Conservation (phyloP, 2,888 invertebrate species). For the Ptychoptera albimana region DNA sequence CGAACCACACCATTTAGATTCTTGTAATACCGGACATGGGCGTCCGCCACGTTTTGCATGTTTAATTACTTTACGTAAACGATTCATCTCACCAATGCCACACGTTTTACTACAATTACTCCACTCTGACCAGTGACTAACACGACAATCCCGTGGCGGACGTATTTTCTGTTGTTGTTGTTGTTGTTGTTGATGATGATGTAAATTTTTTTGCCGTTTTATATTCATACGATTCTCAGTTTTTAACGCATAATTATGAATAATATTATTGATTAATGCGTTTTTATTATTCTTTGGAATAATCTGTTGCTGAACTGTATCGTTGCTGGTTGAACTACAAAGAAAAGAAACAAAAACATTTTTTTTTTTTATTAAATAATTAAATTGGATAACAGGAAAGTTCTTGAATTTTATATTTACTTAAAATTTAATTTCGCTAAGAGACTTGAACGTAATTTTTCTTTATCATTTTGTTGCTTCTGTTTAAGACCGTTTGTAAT, state of each 20-base stretch:
- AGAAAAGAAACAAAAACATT: constrained; percentile 1
- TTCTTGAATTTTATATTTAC: constrained; percentile 25
- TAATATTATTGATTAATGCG: constrained; percentile 54
- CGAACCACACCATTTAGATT: constrained; percentile 80
- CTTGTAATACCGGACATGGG: constrained; percentile 67
- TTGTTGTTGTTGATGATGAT: constrained; percentile 27
- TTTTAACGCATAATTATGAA: constrained; percentile 43
- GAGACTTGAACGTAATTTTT: constrained; percentile 28
- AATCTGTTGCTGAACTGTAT: constrained; percentile 16
- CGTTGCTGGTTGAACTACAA: neutral
- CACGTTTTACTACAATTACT: constrained; percentile 75
- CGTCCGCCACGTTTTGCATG: constrained; percentile 65
- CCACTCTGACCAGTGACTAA: constrained; percentile 77
- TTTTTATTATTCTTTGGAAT: constrained; percentile 49
- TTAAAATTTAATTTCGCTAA: constrained; percentile 30
- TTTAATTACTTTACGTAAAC: constrained; percentile 60
- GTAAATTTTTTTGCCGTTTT: constrained; percentile 3
- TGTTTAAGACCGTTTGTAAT: constrained; percentile 31
- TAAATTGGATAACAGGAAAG: constrained; percentile 4
- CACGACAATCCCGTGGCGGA: constrained; percentile 64
- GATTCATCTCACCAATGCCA: constrained; percentile 75
- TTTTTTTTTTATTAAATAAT: neutral
- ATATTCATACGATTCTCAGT: constrained; percentile 10
- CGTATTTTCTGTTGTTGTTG: constrained; percentile 32
- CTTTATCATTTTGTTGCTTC: constrained; percentile 32